phyloP scores from a whole-genome alignment of 2,888 invertebrate species.

The Diaphora mendica region DNA sequence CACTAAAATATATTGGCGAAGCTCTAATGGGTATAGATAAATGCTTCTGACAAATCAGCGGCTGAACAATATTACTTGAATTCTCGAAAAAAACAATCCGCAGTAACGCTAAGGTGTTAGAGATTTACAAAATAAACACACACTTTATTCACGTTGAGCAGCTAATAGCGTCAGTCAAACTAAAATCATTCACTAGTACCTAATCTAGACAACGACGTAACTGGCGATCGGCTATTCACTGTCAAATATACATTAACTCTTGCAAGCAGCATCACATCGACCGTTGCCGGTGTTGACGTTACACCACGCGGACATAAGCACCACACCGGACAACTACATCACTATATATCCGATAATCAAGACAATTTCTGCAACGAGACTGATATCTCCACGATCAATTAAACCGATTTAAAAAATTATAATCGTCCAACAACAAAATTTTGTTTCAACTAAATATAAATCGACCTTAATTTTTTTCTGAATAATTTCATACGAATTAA shows the following conservation, averaged over 20 bases:
- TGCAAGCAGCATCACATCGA: slow-evolving; percentile 22
- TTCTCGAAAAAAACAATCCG: slow-evolving; percentile 43
- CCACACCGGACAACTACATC: slow-evolving; percentile 27
- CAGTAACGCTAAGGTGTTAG: slow-evolving; percentile 47
- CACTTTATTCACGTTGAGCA: slow-evolving; percentile 64
- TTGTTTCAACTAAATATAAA: slow-evolving; percentile 28
- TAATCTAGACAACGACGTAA: slow-evolving; percentile 35
- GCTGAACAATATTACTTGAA: slow-evolving; percentile 42
- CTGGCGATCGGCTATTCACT: slow-evolving; percentile 24
- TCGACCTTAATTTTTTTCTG: slow-evolving; percentile 34
- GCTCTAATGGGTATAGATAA: slow-evolving; percentile 71
- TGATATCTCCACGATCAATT: slow-evolving; percentile 42
- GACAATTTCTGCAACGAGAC: slow-evolving; percentile 44
- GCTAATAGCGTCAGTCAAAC: slow-evolving; percentile 63
- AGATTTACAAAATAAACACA: slow-evolving; percentile 57
- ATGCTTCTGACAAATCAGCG: slow-evolving; percentile 68
- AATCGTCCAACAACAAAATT: slow-evolving; percentile 27
- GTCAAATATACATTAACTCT: slow-evolving; percentile 10
- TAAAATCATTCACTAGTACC: slow-evolving; percentile 43
- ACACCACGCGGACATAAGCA: slow-evolving; percentile 25
- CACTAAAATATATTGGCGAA: slow-evolving; percentile 70
- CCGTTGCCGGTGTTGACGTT: slow-evolving; percentile 23
- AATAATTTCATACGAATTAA: slow-evolving; percentile 28
- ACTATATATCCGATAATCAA: slow-evolving; percentile 25
- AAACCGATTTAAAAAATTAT: slow-evolving; percentile 19